phyloP scores from a whole-genome alignment of 2,888 invertebrate species.

The Leptinotarsa peninsularis region DNA sequence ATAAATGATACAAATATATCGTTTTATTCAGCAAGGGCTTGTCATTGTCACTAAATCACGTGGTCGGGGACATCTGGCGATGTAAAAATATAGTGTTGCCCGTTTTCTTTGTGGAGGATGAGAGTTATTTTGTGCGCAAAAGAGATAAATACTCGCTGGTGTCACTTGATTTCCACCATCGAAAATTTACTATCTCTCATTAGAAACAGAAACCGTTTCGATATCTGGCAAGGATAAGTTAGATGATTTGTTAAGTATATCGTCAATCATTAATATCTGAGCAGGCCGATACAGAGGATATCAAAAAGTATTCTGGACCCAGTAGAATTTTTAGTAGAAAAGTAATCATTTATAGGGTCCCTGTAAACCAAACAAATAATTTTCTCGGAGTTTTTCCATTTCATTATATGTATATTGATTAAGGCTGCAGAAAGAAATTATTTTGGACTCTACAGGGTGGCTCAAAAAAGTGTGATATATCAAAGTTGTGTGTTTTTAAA shows the following conservation, averaged over 20 bases:
- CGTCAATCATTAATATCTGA: no score
- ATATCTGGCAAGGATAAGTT: not conserved
- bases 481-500: no score
- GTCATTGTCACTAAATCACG: conserved; percentile 49
- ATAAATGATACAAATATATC: conserved; percentile 51
- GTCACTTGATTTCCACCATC: conserved; percentile 1
- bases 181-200: conserved; percentile 1
- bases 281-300: no score
- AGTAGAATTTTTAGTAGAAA: no score
- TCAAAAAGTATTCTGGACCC: no score
- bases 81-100: conserved; percentile 41
- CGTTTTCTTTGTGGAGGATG: conserved; percentile 4
- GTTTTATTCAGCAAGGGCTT: conserved; percentile 45
- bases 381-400: no score
- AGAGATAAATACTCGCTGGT: conserved; percentile 12
- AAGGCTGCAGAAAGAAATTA: no score
- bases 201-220: conserved; percentile 9
- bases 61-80: conserved; percentile 43
- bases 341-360: no score
- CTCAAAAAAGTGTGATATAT: no score
- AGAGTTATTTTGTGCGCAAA: conserved; percentile 26
- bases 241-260: not conserved
- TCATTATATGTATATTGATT: no score
- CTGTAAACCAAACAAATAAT: no score
- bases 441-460: no score